Evolutionary conservation across 2,888 invertebrate species (phyloP), one percentile per base, ranked within the genome.

Genomic region (Brenthis hecate): DNA sequence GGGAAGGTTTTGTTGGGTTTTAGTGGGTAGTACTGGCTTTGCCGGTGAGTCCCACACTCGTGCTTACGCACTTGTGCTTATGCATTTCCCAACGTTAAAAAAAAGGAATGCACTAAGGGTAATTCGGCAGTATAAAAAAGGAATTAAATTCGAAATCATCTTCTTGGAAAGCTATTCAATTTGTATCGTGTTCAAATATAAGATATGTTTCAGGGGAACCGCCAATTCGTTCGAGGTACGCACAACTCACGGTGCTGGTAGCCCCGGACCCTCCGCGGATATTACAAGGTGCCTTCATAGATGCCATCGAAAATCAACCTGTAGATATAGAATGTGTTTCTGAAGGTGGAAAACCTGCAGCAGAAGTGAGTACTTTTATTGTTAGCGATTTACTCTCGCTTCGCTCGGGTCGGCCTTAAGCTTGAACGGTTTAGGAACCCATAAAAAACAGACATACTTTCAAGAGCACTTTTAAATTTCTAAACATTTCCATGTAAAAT

Each of bases 281-380:
- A 77, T 92, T 96, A 13, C 97, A 97, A 83, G 98, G 97, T 8
- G 95, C 96, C 74, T 94, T 95, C 75, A 94, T 98, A 75, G 94
- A 96, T 67, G 97, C 98, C n/a, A 96, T 97, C 0, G 98, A 98
- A 86, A 98, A 98, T 84, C 94, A 96, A 61, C 97, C 97, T 82
- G 96, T 98, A 55, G 96, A 97, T 81, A 93, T 99, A 77, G 98
- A 98, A 80, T 99, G 99, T 86, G 94, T 96, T 58, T 98, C 98
- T 71, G 94, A 95, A 76, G 98, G 97, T 32, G 99, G 99, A 55
- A 98, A 98, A 85, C 99, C 99, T 4, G 96, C 98, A 0, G 97
- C 99, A 56, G 97, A 98, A 94, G 97, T 96, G 73, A 77, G 72
- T 67, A 6, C 14, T 6, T 13, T 14, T 32, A 32, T 28, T 55